Percentiles rank a stretch among this genome's conserved stretches.
Evolutionary conservation across 2,797 vertebrate genomes (phyloP).

Genomic region (Chiloscyllium punctatum): DNA sequence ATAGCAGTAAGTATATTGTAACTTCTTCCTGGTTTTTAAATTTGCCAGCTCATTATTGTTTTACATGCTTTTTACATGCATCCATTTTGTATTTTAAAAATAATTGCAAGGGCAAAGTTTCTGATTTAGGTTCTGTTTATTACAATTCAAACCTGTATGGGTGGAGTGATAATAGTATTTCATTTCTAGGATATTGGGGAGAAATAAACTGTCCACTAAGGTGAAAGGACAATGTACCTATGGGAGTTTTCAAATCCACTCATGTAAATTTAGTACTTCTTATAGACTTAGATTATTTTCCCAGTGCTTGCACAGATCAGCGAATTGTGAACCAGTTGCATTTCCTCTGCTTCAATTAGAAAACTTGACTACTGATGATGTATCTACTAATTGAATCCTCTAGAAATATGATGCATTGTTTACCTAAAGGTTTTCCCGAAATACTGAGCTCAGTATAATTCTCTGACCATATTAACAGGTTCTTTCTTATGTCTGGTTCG

Average conservation of each 20-base stretch:
- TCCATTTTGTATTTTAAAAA: neutral
- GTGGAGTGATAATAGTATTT: neutral
- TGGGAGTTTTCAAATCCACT: neutral
- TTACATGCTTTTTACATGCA: neutral
- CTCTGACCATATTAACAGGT: neutral
- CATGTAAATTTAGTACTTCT: neutral
- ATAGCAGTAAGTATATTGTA: neutral
- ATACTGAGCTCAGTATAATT: neutral
- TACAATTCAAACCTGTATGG: neutral
- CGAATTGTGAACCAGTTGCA: neutral
- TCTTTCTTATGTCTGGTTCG: neutral
- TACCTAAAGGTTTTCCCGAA: neutral
- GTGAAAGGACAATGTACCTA: neutral
- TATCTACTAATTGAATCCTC: neutral
- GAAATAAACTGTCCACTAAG: neutral
- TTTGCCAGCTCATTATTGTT: neutral
- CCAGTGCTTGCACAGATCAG: too few relatives aligned
- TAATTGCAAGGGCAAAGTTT: too few relatives aligned
- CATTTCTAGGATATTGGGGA: neutral
- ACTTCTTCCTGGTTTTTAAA: neutral
- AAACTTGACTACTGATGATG: neutral
- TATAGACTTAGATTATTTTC: neutral
- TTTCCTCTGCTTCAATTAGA: neutral
- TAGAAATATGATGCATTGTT: neutral
- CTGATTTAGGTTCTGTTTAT: neutral